phyloP scores from a whole-genome alignment of 2,797 vertebrate genomes.

The Pangasius larnaudii region DNA sequence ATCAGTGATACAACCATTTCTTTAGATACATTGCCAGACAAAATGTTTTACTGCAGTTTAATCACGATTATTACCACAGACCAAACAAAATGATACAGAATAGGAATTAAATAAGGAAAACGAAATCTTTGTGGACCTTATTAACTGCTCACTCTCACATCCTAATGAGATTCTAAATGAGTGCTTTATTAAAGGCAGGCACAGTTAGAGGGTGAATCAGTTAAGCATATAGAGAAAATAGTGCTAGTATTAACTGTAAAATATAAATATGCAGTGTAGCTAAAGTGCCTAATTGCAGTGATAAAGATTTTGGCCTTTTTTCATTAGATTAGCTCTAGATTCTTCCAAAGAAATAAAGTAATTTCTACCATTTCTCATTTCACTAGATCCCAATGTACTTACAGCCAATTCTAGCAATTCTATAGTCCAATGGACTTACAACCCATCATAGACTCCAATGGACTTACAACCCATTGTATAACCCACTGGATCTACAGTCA shows the following conservation, averaged over 20 bases:
- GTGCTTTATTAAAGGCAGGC: constrained; percentile 15
- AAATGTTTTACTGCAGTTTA: background rate
- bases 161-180: constrained; percentile 20
- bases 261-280: background rate
- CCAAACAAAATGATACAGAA: background rate
- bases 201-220: background rate
- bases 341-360: background rate
- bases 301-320: background rate
- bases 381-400: background rate
- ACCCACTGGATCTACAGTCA: background rate
- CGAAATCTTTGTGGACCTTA: background rate
- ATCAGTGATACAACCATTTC: background rate
- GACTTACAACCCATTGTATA: background rate
- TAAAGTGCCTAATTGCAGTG: background rate
- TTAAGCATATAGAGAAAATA: background rate
- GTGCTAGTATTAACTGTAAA: constrained; percentile 7
- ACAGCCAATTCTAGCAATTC: background rate
- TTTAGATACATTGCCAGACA: background rate
- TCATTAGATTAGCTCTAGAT: background rate
- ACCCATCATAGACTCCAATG: background rate
- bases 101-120: constrained; percentile 10
- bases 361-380: background rate
- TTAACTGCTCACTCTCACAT: background rate
- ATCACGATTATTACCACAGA: background rate
- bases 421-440: background rate